phyloP scores from a whole-genome alignment of 2,888 invertebrate species.

The Pecten maximus region DNA sequence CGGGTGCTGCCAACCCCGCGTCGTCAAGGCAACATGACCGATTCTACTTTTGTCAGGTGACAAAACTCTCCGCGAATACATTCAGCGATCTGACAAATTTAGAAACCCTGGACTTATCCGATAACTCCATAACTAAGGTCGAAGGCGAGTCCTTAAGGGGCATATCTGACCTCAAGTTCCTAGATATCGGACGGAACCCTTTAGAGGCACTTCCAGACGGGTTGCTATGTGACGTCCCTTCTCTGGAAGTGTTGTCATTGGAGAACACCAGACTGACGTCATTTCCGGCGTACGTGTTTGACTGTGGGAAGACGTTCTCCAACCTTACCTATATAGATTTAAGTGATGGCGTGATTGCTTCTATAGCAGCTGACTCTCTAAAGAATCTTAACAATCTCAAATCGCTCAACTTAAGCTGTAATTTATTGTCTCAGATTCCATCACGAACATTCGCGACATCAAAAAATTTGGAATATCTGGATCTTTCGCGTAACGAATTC shows the following conservation, averaged over 20 bases:
- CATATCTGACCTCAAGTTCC: slow-evolving; percentile 34
- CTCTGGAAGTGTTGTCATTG: slow-evolving; percentile 44
- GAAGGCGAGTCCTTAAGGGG: slow-evolving; percentile 42
- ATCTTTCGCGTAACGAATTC: slow-evolving; percentile 47
- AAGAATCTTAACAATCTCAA: slow-evolving; percentile 44
- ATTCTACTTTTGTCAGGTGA: slow-evolving; percentile 50
- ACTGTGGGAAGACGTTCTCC: slow-evolving; percentile 34
- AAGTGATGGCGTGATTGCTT: slow-evolving; percentile 43
- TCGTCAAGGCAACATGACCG: slow-evolving; percentile 47
- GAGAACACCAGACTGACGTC: slow-evolving; percentile 38
- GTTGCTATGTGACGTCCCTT: slow-evolving; percentile 45
- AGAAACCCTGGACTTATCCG: slow-evolving; percentile 46
- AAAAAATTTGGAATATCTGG: slow-evolving; percentile 38
- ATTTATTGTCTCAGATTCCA: slow-evolving; percentile 43
- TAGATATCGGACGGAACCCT: slow-evolving; percentile 48
- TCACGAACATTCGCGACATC: slow-evolving; percentile 40
- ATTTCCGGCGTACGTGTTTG: slow-evolving; percentile 43
- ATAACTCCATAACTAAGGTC: slow-evolving; percentile 40
- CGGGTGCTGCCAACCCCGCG: slow-evolving; percentile 49
- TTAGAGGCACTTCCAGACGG: slow-evolving; percentile 31
- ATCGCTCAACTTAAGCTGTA: slow-evolving; percentile 48
- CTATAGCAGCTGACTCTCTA: slow-evolving; percentile 40
- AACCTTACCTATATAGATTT: slow-evolving; percentile 49
- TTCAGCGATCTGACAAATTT: slow-evolving; percentile 42
- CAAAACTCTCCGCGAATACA: slow-evolving; percentile 40